A percentile compares a stretch with the other conserved stretches of the same genome.
phyloP scores from a whole-genome alignment of 2,888 invertebrate species.

The Mythimna loreyi region DNA sequence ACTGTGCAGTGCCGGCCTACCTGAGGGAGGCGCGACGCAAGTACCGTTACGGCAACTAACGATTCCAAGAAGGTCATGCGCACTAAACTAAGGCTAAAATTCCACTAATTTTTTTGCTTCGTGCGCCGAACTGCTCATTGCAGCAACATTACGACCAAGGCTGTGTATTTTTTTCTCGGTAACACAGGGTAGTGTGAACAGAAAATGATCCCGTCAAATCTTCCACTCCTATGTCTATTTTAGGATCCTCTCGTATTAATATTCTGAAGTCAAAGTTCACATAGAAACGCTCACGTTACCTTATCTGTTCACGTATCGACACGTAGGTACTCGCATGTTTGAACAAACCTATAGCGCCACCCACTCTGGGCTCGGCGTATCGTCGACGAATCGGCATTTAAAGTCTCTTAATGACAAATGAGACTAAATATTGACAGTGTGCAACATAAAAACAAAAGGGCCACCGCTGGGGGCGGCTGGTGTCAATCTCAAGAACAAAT shows the following conservation, averaged over 20 bases:
- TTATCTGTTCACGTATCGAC: slow-evolving; percentile 62
- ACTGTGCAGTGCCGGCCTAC: slow-evolving; percentile 71
- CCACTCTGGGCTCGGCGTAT: slow-evolving; percentile 72
- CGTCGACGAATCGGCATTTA: slow-evolving; percentile 79
- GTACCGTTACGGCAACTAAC: slow-evolving; percentile 87
- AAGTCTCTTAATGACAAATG: slow-evolving; percentile 87
- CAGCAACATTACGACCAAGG: slow-evolving; percentile 67
- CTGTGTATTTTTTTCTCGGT: slow-evolving; percentile 57
- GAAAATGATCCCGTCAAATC: not conserved
- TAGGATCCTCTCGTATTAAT: slow-evolving; percentile 59
- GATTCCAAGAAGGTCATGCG: slow-evolving; percentile 89
- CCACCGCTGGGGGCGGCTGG: slow-evolving; percentile 81
- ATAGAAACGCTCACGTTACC: slow-evolving; percentile 48
- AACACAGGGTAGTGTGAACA: slow-evolving; percentile 22
- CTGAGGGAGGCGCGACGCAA: slow-evolving; percentile 77
- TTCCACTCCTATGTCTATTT: slow-evolving; percentile 33
- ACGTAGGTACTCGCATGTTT: slow-evolving; percentile 61
- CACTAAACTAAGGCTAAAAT: slow-evolving; percentile 83
- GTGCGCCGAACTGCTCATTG: slow-evolving; percentile 66
- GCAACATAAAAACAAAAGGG: slow-evolving; percentile 88
- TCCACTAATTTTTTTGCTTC: slow-evolving; percentile 83
- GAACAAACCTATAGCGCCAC: slow-evolving; percentile 77
- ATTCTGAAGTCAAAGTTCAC: slow-evolving; percentile 74
- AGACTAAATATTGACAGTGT: slow-evolving; percentile 87
- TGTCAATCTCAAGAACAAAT: slow-evolving; percentile 89